Base-by-base conservation (phyloP, 2,888 invertebrate species). In the Globia sparganii region DNA sequence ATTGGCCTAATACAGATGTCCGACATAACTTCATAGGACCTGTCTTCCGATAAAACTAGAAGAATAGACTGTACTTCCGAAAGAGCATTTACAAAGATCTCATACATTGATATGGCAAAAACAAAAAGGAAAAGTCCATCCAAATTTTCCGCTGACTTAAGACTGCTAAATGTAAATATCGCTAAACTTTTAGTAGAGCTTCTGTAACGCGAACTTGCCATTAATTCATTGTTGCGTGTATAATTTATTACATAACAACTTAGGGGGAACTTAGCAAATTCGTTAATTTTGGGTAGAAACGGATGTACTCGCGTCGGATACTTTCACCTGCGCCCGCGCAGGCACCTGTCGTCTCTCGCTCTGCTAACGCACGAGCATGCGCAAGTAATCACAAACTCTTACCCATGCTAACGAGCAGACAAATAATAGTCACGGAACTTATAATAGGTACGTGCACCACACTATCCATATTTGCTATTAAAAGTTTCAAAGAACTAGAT, bases 321-420 rank as follows among this genome's bases (percentile, higher is more conserved):
- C 95, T 96, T 96, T 95, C 95, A 94, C 95, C 93, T 90, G 92
- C 91, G 88, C 78, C 78, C 75, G 86, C 88, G 89, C 78, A 84
- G 80, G 83, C 92, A 91, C 91, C 92, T 92, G 92, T 89, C 90
- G 87, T 81, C 78, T 84, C 84, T 85, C 91, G 87, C 91, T 90
- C 91, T 91, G 73, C 40, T 92, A 92, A 87, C 90, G 87, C 90
- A 87, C 88, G 85, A 87, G 83, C 84, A 70, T 67, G 72, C 72
- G 18, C 80, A 75, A 73, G 75, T 85, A 87, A 91, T 87, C 83
- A 84, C 84, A 87, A 87, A 89, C 85, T 84, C 86, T 87, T 85
- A 81, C 72, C 83, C 75, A 79, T 72, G 75, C 75, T 85, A 86
- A 89, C 84, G 49, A 85, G 75, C 69, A 81, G 28, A 46, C 25